Base-by-base conservation (phyloP, 2,113 vertebrate genomes). In the Hucho hucho region DNA sequence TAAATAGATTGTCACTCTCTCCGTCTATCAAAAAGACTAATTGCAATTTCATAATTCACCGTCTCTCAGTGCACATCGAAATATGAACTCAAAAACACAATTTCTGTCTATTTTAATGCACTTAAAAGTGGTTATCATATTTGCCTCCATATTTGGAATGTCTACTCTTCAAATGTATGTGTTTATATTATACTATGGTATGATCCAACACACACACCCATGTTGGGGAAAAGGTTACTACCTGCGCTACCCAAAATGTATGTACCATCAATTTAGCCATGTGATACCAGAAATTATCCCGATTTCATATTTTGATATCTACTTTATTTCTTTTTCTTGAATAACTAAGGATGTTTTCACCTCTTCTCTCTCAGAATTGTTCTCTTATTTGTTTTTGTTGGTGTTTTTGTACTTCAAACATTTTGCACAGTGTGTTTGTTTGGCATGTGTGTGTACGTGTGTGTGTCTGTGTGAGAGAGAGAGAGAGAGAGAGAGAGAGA, bases 371-470 rank as follows among this genome's bases (percentile, higher is more conserved):
- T 70, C 74, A 0, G 58, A 76, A 79, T 59, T 72, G 28, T 46
- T 64, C 32, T 75, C 56, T 63, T 73, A 37, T 26, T 76, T 58
- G 64, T 81, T 79, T 71, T 43, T 75, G 61, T 77, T 25, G 74
- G 12, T 69, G 26, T 49, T 72, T 72, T 81, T 84, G 61, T 79
- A 71, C 67, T 66, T 26, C 68, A 64, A 65, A 82, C 74, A 84
- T 77, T 90, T 91, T 91, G 89, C 90, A 90, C 89, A 88, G 81
- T 6, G 76, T 79, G 79, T 87, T 73, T 83, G 82, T 80, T 74
- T 83, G 74, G 49, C 3, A 69, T 68, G 70, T 66, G 53, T 81
- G 73, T 58, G 64, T 72, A 20, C 14, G 28, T 71, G 58, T 3
- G 72, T 68, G 70, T 59, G 53, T 78, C 71, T 49, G 53, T 47